Percentiles rank a stretch among this genome's conserved stretches.
phyloP scores from a whole-genome alignment of 2,113 vertebrate genomes.

The Oophaga pumilio region DNA sequence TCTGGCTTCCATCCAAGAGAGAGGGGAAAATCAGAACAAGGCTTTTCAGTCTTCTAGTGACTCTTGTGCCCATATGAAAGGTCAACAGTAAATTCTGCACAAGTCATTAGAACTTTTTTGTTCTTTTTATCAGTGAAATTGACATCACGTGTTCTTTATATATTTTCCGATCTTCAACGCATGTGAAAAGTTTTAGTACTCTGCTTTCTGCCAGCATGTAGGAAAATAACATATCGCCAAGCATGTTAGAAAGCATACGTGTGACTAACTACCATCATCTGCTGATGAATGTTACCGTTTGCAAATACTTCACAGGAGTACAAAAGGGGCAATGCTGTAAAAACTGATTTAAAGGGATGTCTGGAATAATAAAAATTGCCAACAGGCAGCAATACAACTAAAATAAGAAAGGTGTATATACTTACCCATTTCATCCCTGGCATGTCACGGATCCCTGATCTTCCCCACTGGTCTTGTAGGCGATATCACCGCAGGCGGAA shows the following conservation, averaged over 20 bases:
- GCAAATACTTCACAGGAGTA: no score
- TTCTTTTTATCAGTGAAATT: not conserved
- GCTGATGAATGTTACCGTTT: not conserved
- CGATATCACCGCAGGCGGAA: no score
- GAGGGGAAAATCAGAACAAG: conserved; percentile 44
- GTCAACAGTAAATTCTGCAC: conserved; percentile 31
- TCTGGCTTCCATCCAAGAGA: conserved; percentile 49
- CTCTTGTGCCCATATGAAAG: conserved; percentile 5
- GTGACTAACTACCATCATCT: not conserved
- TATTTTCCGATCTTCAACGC: not conserved
- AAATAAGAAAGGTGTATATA: no score
- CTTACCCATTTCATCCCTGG: no score
- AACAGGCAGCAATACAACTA: no score
- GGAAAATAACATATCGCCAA: not conserved
- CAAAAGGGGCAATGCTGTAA: no score
- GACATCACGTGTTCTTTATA: not conserved
- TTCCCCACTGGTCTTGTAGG: no score
- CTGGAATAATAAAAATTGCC: no score
- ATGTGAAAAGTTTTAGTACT: not conserved
- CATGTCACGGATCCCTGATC: no score
- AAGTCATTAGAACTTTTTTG: not conserved
- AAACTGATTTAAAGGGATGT: no score
- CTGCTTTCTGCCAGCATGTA: not conserved
- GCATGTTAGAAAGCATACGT: no score
- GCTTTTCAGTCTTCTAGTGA: conserved; percentile 43